Evolutionary conservation across 2,113 vertebrate genomes (phyloP).

Genomic region (Tichodroma muraria): DNA sequence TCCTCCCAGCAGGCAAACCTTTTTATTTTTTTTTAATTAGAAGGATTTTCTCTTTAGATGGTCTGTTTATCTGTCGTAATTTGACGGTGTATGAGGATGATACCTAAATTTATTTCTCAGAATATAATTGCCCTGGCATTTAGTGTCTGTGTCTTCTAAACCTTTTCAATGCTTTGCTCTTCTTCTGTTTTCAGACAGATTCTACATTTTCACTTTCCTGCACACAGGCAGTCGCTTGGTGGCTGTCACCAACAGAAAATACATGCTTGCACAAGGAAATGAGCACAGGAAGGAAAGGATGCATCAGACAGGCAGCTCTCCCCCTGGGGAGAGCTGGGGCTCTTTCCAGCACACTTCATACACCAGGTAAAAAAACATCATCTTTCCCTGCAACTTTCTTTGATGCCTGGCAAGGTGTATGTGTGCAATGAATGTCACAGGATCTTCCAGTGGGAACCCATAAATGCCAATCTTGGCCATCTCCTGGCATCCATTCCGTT

Average conservation of each 20-base stretch:
- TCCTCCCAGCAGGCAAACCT: neutral
- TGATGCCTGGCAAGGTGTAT: neutral
- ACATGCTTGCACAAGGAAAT: neutral
- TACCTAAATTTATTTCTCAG: neutral
- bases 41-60: neutral
- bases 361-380: neutral
- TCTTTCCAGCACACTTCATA: neutral
- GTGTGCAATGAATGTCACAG: neutral
- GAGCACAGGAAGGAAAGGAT: neutral
- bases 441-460: neutral
- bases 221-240: neutral
- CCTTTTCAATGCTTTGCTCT: neutral
- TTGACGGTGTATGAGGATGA: slow-evolving; percentile 48
- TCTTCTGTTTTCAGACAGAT: neutral
- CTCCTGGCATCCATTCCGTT: neutral
- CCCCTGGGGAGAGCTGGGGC: neutral
- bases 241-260: neutral
- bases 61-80: slow-evolving; percentile 5
- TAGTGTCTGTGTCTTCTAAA: neutral
- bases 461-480: neutral
- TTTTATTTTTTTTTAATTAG: slow-evolving; percentile 3
- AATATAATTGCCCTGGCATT: slow-evolving; percentile 17
- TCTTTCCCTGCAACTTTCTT: neutral
- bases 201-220: neutral
- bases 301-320: neutral